These are phyloP conservation scores for Sturmia bella DNA, from an alignment of 2,888 invertebrate species.

Conservation along the genomic window DNA sequence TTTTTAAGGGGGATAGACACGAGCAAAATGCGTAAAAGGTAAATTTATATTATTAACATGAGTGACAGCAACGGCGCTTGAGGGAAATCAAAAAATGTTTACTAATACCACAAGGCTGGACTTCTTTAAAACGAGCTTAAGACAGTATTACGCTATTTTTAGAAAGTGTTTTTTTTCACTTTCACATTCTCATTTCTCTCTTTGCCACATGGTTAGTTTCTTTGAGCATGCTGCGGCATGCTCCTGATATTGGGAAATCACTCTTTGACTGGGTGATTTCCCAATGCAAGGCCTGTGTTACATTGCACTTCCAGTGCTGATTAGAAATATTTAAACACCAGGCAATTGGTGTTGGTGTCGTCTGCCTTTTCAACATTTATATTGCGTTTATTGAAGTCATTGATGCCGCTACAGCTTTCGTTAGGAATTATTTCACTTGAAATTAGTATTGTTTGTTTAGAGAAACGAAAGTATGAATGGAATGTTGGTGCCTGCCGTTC, in stretches of 20 bases:
- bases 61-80: too few relatives aligned
- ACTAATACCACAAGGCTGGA: too few relatives aligned
- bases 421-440: constrained; percentile 28
- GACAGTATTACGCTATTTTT: too few relatives aligned
- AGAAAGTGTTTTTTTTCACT: too few relatives aligned
- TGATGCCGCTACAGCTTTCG: neutral
- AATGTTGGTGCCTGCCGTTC: constrained; percentile 8
- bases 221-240: neutral
- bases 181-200: too few relatives aligned
- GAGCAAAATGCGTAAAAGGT: too few relatives aligned
- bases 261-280: constrained; percentile 60
- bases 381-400: constrained; percentile 29
- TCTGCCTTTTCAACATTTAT: neutral
- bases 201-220: too few relatives aligned
- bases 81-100: too few relatives aligned
- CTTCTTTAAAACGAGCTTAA: too few relatives aligned
- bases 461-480: constrained; percentile 30
- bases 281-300: constrained; percentile 52
- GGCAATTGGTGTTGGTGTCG: constrained; percentile 54
- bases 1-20: too few relatives aligned
- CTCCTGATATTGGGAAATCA: too few relatives aligned
- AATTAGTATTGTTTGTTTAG: constrained; percentile 45
- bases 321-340: constrained; percentile 68
- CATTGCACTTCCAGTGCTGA: constrained; percentile 58
- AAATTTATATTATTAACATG: too few relatives aligned